Evolutionary conservation across 2,797 vertebrate species (phyloP).

Genomic region (Monodelphis domestica): DNA sequence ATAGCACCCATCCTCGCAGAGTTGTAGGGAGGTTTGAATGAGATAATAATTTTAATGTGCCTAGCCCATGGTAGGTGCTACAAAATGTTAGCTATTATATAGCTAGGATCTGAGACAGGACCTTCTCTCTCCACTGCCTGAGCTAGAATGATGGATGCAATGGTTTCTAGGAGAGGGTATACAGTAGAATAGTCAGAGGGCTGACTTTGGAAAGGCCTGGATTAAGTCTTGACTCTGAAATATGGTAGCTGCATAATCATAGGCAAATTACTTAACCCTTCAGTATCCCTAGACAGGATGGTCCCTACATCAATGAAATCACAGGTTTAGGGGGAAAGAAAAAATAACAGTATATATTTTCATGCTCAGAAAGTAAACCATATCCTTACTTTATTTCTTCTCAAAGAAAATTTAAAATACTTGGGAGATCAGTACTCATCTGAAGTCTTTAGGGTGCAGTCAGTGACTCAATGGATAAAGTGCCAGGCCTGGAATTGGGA

Average conservation of each 20-base stretch:
- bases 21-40: not conserved
- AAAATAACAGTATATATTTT: not conserved
- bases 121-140: not conserved
- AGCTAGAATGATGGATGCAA: not conserved
- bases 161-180: not conserved
- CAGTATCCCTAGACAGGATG: not conserved
- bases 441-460: not conserved
- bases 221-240: not conserved
- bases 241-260: no score
- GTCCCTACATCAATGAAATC: not conserved
- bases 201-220: no score
- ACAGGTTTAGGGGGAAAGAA: not conserved
- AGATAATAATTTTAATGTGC: not conserved
- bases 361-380: not conserved
- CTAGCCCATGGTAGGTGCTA: not conserved
- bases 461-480: not conserved
- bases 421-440: not conserved
- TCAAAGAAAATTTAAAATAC: not conserved
- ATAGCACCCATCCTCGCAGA: not conserved
- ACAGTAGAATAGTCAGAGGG: not conserved
- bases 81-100: not conserved
- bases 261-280: not conserved
- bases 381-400: not conserved
- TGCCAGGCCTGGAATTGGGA: not conserved
- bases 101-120: not conserved